Evolutionary conservation across 2,888 invertebrate genomes (phyloP), one percentile per base, ranked within the genome.

Genomic region (Cartodere bifasciata): DNA sequence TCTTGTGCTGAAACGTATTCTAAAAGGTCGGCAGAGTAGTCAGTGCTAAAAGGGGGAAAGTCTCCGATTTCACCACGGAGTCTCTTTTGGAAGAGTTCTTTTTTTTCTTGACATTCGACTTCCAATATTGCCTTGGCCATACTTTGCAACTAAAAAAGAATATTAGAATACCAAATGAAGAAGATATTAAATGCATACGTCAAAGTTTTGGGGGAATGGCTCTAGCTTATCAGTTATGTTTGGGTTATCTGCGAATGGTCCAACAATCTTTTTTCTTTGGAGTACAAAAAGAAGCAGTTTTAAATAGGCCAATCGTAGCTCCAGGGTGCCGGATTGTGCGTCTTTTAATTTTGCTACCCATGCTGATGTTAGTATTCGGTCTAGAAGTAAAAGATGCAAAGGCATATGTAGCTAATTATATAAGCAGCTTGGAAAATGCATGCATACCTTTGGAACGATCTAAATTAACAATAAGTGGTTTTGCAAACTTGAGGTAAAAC

Each of bases 1-100:
- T 62, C 57, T 40, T 66, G 65, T 12, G 60, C 54, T 2, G 62
- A 61, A 1, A 58, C 59, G 45, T 63, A 65, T 41, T 64, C 60
- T 23, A 55, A 45, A 9, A 61, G 45, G 45, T 65, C 60, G 2
- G 61, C 48, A 1, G 62, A 60, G 43, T 50, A 50, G 27, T 61
- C 60, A 1, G 53, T 50, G 4, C 44, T 49, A 31, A 50, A 56
- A 1, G 55, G 53, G 2, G 56, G 56, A 39, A 41, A 45, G 34
- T 51, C 51, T 2, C 51, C 53, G 11, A 35, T 39, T 16, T 49
- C 45, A 4, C 52, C 53, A 13, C 40, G 40, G 9, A 50, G 29
- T 21, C 48, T 45, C 13, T 39, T 40, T 25, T 34, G 20, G 13
- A 44, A 35, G 4, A 41, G 41, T 21, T 44, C 39, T 16, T 35